Evolutionary conservation across 2,797 vertebrate species (phyloP).

Genomic region (Podarcis lilfordi): DNA sequence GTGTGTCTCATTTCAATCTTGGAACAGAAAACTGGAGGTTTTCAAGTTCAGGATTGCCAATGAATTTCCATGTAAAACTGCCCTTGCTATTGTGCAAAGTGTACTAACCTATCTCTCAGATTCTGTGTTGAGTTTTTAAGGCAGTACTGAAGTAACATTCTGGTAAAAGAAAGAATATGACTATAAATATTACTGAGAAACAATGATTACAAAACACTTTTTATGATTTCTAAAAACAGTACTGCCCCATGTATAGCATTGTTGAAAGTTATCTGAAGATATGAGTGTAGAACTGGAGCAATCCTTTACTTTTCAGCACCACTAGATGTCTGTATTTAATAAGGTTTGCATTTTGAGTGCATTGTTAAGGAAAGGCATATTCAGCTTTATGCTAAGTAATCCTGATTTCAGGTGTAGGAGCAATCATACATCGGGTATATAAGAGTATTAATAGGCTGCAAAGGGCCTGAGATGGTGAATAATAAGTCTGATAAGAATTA

Average conservation of each 20-base stretch:
- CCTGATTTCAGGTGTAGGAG: background rate
- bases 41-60: background rate
- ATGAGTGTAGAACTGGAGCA: conserved; percentile 4
- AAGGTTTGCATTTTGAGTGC: conserved; percentile 3
- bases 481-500: background rate
- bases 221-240: conserved; percentile 8
- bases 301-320: conserved; percentile 18
- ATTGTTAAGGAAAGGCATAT: background rate
- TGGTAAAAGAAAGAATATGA: conserved; percentile 1
- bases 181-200: background rate
- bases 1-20: background rate
- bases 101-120: background rate
- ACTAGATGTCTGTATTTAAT: conserved; percentile 40
- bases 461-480: background rate
- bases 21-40: background rate
- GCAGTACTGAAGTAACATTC: background rate
- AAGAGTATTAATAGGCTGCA: background rate
- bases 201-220: background rate
- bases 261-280: conserved; percentile 24
- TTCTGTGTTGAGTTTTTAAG: conserved; percentile 16
- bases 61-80: conserved; percentile 10
- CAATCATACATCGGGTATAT: background rate
- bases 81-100: conserved; percentile 27
- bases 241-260: background rate
- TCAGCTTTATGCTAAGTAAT: background rate